A percentile compares a stretch with the other conserved stretches of the same genome.
phyloP scores from a whole-genome alignment of 1,140 invertebrate genomes.

The Diploscapter pachys region DNA sequence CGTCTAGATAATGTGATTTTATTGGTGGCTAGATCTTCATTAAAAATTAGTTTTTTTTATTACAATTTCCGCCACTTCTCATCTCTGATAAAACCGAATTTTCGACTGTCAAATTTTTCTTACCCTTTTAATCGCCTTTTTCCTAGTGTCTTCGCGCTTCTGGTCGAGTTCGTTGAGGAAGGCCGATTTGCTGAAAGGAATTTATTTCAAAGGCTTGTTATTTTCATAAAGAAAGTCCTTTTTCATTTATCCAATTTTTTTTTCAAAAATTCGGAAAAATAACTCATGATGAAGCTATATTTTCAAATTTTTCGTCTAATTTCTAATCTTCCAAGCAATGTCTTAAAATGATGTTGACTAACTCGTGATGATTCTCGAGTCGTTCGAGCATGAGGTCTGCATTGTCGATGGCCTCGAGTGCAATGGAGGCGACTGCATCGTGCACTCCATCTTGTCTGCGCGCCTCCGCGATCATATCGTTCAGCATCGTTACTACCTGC shows the following conservation, averaged over 20 bases:
- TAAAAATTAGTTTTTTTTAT: too few relatives aligned
- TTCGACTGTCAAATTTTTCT: background rate
- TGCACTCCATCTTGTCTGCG: background rate
- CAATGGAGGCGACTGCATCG: background rate
- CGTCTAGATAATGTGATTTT: too few relatives aligned
- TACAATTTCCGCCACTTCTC: background rate
- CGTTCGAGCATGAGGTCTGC: slow-evolving; percentile 7
- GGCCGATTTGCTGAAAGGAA: background rate
- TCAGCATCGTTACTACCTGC: background rate
- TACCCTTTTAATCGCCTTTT: background rate
- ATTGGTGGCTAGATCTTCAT: too few relatives aligned
- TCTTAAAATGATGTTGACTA: background rate
- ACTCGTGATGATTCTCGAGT: background rate
- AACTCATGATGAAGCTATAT: too few relatives aligned
- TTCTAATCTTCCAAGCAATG: too few relatives aligned
- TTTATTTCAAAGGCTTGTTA: background rate
- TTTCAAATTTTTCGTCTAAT: too few relatives aligned
- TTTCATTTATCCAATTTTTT: too few relatives aligned
- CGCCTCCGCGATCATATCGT: slow-evolving; percentile 16
- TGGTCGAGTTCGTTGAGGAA: slow-evolving; percentile 8
- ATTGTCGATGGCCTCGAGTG: slow-evolving; percentile 7
- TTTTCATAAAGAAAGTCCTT: background rate
- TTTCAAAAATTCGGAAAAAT: too few relatives aligned
- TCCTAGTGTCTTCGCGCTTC: background rate
- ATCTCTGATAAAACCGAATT: background rate